Percentiles rank a stretch among this genome's conserved stretches.
Evolutionary conservation across 2,113 vertebrate species (phyloP).

Genomic region (Nansenia antarctica): DNA sequence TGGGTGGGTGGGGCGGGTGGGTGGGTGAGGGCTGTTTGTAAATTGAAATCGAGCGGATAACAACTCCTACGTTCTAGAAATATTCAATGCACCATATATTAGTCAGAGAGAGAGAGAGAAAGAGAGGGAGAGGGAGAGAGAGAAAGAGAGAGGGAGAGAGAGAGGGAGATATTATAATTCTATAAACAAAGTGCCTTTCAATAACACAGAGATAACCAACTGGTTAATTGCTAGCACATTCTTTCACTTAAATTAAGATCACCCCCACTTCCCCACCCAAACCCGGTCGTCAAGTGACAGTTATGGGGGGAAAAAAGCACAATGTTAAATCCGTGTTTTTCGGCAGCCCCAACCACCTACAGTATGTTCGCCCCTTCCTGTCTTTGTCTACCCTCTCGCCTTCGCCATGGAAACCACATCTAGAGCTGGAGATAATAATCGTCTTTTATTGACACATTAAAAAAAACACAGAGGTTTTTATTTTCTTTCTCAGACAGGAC

Average conservation of each 20-base stretch:
- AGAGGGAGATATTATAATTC: not conserved
- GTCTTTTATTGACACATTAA: too few relatives aligned
- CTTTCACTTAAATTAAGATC: not conserved
- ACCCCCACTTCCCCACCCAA: not conserved
- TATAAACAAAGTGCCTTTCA: not conserved
- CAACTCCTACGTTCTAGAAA: not conserved
- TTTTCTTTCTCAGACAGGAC: too few relatives aligned
- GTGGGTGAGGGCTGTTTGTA: not conserved
- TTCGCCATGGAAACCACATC: slow-evolving; percentile 17
- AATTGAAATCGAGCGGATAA: not conserved
- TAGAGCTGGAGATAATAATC: too few relatives aligned
- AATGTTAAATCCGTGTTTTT: slow-evolving; percentile 10
- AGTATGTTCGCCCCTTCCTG: slow-evolving; percentile 27
- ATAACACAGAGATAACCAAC: not conserved
- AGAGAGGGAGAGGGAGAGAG: too few relatives aligned
- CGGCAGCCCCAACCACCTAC: not conserved
- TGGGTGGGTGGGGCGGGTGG: not conserved
- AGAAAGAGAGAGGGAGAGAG: too few relatives aligned
- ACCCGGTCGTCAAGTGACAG: not conserved
- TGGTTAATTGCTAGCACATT: not conserved
- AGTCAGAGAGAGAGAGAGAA: too few relatives aligned
- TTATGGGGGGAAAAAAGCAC: not conserved
- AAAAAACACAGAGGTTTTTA: too few relatives aligned
- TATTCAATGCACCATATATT: not conserved
- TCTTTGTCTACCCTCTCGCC: slow-evolving; percentile 27